A percentile compares a stretch with the other conserved stretches of the same genome.
phyloP scores from a whole-genome alignment of 92 coral and sea anemone genomes.

The Porites evermanni region DNA sequence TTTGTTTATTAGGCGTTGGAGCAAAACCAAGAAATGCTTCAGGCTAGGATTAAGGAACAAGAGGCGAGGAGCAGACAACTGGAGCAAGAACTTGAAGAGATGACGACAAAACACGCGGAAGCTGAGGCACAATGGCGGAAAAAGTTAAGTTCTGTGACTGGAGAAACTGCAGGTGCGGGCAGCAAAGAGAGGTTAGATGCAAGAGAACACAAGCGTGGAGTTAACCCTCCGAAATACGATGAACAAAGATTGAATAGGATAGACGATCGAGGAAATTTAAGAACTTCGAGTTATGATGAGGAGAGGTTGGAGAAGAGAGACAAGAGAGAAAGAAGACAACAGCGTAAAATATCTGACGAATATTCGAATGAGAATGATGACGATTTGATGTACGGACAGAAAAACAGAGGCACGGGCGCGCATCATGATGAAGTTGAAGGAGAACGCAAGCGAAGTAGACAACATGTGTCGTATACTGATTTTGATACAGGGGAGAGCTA shows the following conservation, averaged over 20 bases:
- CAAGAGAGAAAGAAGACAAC: not conserved
- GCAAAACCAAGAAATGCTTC: slow-evolving; percentile 76
- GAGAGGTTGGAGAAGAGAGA: not conserved
- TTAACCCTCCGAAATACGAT: not conserved
- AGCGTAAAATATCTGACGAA: not conserved
- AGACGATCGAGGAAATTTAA: slow-evolving; percentile 1
- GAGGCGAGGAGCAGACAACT: slow-evolving; percentile 75
- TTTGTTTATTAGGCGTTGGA: slow-evolving; percentile 57
- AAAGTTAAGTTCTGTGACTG: slow-evolving; percentile 9
- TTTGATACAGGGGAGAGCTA: not conserved
- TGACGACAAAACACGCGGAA: slow-evolving; percentile 50
- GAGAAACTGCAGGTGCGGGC: slow-evolving; percentile 10
- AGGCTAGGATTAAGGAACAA: slow-evolving; percentile 73
- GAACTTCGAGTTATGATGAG: slow-evolving; percentile 6
- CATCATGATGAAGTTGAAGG: slow-evolving; percentile 26
- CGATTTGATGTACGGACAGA: not conserved
- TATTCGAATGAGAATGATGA: not conserved
- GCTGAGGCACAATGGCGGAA: slow-evolving; percentile 50
- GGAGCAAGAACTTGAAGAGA: slow-evolving; percentile 66
- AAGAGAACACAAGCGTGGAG: not conserved
- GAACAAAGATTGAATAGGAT: not conserved
- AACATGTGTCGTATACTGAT: not conserved
- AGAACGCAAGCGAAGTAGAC: not conserved
- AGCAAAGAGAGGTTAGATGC: not conserved
- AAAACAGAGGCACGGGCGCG: not conserved